Conservation (phyloP, 2,113 vertebrate species). For the Saccopteryx leptura region DNA sequence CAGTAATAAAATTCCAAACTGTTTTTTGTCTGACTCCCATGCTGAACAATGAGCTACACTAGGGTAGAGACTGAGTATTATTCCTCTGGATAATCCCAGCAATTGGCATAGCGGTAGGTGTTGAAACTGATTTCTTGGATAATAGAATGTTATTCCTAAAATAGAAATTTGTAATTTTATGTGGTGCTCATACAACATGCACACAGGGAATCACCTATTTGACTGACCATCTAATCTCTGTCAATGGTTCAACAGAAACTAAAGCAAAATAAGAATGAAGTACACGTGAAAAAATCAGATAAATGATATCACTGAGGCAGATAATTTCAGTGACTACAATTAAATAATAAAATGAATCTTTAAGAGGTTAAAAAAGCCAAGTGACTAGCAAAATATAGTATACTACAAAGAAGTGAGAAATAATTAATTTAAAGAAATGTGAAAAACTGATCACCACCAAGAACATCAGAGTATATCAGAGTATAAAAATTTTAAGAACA, state of each 20-base stretch:
- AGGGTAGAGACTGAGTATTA: neutral
- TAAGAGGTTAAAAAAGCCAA: slow-evolving; percentile 35
- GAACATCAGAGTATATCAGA: neutral
- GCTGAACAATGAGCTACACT: neutral
- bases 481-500: neutral
- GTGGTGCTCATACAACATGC: neutral
- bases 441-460: neutral
- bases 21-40: neutral
- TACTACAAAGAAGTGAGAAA: neutral
- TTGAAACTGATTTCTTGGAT: neutral
- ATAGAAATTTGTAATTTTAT: slow-evolving; percentile 42
- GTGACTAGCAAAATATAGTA: neutral
- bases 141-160: neutral
- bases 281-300: neutral
- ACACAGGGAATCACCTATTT: neutral
- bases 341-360: neutral
- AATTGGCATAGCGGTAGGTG: neutral
- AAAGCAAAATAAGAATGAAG: slow-evolving; percentile 35
- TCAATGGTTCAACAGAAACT: neutral
- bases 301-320: neutral
- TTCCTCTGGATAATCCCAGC: neutral
- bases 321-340: neutral
- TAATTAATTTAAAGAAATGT: slow-evolving; percentile 34
- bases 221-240: neutral
- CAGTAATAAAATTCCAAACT: neutral